Evolutionary conservation across 2,797 vertebrate genomes (phyloP).

Genomic region (Danio tinwini): DNA sequence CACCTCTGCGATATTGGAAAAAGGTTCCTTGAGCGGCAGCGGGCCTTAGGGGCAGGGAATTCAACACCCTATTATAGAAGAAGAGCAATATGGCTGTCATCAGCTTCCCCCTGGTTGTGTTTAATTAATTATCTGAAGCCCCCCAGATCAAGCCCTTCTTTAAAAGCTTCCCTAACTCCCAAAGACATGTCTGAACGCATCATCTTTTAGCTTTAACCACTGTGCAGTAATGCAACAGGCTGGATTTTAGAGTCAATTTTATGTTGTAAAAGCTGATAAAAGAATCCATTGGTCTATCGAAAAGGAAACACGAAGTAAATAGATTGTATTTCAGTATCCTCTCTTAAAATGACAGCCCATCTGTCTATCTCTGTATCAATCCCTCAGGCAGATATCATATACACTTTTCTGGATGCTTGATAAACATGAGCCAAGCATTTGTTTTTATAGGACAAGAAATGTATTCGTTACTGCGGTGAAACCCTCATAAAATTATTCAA

Average conservation of each 20-base stretch:
- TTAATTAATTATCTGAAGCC: constrained; percentile 81
- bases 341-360: constrained; percentile 54
- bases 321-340: constrained; percentile 55
- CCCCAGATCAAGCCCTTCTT: constrained; percentile 60
- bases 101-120: constrained; percentile 76
- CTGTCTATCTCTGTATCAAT: constrained; percentile 55
- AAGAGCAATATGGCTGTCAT: constrained; percentile 78
- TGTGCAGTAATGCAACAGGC: constrained; percentile 24
- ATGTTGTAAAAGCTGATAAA: constrained; percentile 44
- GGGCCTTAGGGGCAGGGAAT: constrained; percentile 73
- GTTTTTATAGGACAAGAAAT: constrained; percentile 24
- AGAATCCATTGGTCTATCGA: constrained; percentile 44
- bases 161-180: constrained; percentile 62
- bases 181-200: constrained; percentile 53
- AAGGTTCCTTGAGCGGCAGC: constrained; percentile 73
- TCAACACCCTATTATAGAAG: constrained; percentile 80
- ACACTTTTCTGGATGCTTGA: constrained; percentile 30
- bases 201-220: constrained; percentile 23
- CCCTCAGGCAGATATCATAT: constrained; percentile 51
- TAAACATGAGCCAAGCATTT: constrained; percentile 39
- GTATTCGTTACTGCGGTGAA: constrained; percentile 39
- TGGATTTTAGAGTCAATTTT: constrained; percentile 27
- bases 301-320: constrained; percentile 46
- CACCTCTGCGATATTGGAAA: constrained; percentile 78
- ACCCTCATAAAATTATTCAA: not conserved